These are phyloP conservation scores for Thaumetopoea pityocampa DNA, from an alignment of 1,140 invertebrate species.

Conservation along the genomic window DNA sequence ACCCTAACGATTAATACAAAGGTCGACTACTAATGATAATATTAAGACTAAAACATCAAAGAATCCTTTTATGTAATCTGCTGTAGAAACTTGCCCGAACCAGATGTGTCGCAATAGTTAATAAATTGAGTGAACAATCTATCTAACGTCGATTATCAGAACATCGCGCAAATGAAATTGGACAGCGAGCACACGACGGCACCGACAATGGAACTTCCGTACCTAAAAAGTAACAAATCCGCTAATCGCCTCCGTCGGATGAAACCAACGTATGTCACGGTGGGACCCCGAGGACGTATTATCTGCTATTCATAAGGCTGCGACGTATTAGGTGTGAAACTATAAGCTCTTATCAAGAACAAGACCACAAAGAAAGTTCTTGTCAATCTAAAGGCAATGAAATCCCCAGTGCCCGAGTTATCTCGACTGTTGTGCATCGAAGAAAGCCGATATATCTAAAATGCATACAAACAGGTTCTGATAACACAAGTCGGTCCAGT, in stretches of 20 bases:
- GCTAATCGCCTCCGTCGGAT: constrained; percentile 22
- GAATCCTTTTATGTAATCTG: constrained; percentile 10
- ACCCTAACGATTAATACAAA: no score
- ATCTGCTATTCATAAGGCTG: constrained; percentile 9
- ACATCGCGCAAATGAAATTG: constrained; percentile 46
- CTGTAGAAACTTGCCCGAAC: constrained; percentile 16
- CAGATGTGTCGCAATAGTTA: constrained; percentile 31
- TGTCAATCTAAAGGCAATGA: constrained; percentile 38
- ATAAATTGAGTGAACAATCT: constrained; percentile 30
- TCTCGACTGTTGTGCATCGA: constrained; percentile 36
- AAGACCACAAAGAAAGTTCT: constrained; percentile 19
- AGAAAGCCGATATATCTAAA: constrained; percentile 59
- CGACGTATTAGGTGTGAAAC: constrained; percentile 35
- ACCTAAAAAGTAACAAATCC: constrained; percentile 35
- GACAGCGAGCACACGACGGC: constrained; percentile 33
- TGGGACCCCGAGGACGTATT: constrained; percentile 18
- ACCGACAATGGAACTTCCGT: constrained; percentile 38
- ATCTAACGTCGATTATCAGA: constrained; percentile 49
- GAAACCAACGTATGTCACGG: constrained; percentile 26
- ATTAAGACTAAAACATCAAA: no score
- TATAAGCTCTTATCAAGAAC: constrained; percentile 19
- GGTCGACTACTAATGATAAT: no score
- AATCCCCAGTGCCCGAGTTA: constrained; percentile 30
- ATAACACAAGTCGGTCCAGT: constrained; percentile 34
- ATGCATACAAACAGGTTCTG: constrained; percentile 53